Conservation (phyloP, 2,797 vertebrate species). For the Ataeniobius toweri region DNA sequence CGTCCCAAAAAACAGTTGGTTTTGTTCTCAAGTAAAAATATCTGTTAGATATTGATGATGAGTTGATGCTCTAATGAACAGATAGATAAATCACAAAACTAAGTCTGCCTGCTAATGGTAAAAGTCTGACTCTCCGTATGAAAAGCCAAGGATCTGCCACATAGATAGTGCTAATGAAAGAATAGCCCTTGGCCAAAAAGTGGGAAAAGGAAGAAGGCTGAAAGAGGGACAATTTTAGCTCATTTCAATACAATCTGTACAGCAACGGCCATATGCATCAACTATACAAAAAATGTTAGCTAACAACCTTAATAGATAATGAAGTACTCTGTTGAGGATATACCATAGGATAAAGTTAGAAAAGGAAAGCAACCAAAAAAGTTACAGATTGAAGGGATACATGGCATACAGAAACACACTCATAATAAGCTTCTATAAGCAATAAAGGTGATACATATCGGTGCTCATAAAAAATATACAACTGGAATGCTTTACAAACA, state of each 20-base stretch:
- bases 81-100: slow-evolving; percentile 55
- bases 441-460: neutral
- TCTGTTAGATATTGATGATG: slow-evolving; percentile 38
- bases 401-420: slow-evolving; percentile 17
- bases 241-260: slow-evolving; percentile 48
- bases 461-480: neutral
- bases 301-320: slow-evolving; percentile 48
- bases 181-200: slow-evolving; percentile 55
- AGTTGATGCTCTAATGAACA: slow-evolving; percentile 49
- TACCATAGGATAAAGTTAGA: slow-evolving; percentile 33
- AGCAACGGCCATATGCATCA: slow-evolving; percentile 38
- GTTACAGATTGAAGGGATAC: slow-evolving; percentile 19
- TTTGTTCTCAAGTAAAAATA: slow-evolving; percentile 40
- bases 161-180: slow-evolving; percentile 65
- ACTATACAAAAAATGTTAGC: slow-evolving; percentile 32
- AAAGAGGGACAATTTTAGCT: slow-evolving; percentile 28
- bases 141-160: slow-evolving; percentile 57
- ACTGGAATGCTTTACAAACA: slow-evolving; percentile 5
- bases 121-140: slow-evolving; percentile 56
- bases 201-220: neutral
- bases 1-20: slow-evolving; percentile 25
- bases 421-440: neutral
- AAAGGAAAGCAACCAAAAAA: slow-evolving; percentile 39
- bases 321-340: slow-evolving; percentile 19
- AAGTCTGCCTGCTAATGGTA: slow-evolving; percentile 57